Evolutionary conservation across 2,888 invertebrate genomes (phyloP).

Genomic region (Copidosoma aretas): DNA sequence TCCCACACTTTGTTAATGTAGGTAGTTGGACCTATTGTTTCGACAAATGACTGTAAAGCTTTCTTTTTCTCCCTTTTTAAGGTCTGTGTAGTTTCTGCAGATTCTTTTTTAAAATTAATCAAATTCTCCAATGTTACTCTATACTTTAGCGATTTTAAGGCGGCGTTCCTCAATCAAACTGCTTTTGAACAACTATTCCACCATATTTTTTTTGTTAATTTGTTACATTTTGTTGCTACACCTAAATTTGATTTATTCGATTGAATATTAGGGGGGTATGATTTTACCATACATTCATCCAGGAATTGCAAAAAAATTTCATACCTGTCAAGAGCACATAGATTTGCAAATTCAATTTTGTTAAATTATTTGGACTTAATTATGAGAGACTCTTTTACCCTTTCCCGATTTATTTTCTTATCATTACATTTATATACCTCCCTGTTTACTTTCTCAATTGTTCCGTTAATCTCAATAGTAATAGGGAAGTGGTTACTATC

Average conservation of each 20-base stretch:
- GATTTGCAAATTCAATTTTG: slow-evolving; percentile 6
- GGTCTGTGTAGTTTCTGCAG: too few relatives aligned
- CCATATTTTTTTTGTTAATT: not conserved
- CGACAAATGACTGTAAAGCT: slow-evolving; percentile 20
- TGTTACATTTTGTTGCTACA: not conserved
- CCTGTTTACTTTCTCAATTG: not conserved
- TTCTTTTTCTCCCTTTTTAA: not conserved
- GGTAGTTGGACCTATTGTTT: slow-evolving; percentile 11
- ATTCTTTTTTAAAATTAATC: slow-evolving; percentile 25
- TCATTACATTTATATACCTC: slow-evolving; percentile 26
- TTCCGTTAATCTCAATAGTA: slow-evolving; percentile 18
- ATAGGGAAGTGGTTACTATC: slow-evolving; percentile 39
- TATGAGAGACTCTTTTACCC: not conserved
- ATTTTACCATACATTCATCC: not conserved
- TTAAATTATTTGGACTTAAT: not conserved
- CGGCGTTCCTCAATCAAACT: slow-evolving; percentile 18
- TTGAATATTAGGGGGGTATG: not conserved
- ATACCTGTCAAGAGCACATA: slow-evolving; percentile 2
- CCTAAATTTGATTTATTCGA: not conserved
- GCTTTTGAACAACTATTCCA: slow-evolving; percentile 7
- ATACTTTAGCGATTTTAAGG: slow-evolving; percentile 17
- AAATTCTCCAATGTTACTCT: slow-evolving; percentile 13
- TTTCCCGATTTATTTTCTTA: slow-evolving; percentile 16
- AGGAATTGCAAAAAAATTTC: not conserved
- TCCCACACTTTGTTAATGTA: slow-evolving; percentile 26